These are phyloP conservation scores for Arizona elegans DNA, from an alignment of 2,113 vertebrate genomes.

Conservation along the genomic window DNA sequence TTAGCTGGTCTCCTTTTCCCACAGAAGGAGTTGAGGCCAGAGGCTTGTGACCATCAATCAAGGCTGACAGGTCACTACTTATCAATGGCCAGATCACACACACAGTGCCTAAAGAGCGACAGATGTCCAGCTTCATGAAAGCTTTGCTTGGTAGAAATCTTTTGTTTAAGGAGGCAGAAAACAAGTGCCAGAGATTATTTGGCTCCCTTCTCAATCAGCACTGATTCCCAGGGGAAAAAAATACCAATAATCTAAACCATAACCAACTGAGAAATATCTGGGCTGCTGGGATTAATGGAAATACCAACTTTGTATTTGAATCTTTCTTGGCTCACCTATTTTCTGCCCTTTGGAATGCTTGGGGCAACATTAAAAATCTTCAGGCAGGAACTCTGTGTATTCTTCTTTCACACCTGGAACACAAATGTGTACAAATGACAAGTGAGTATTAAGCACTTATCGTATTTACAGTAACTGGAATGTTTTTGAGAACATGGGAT, in stretches of 20 bases:
- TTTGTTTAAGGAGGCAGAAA: slow-evolving; percentile 59
- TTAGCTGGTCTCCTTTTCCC: slow-evolving; percentile 83
- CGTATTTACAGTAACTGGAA: background rate
- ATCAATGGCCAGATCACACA: slow-evolving; percentile 66
- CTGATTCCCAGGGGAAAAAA: slow-evolving; percentile 70
- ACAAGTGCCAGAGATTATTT: slow-evolving; percentile 50
- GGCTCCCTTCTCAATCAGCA: slow-evolving; percentile 40
- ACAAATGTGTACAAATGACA: background rate
- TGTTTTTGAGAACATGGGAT: background rate
- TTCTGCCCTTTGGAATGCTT: background rate
- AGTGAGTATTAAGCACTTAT: background rate
- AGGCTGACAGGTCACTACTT: slow-evolving; percentile 86
- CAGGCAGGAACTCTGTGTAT: background rate
- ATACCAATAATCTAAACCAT: slow-evolving; percentile 58
- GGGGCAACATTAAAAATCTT: background rate
- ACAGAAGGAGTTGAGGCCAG: slow-evolving; percentile 77
- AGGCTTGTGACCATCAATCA: slow-evolving; percentile 81
- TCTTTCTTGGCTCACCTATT: background rate
- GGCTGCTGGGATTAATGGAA: slow-evolving; percentile 40
- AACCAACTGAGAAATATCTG: slow-evolving; percentile 68
- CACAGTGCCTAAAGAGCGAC: slow-evolving; percentile 71
- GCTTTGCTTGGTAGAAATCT: slow-evolving; percentile 59
- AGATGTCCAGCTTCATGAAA: slow-evolving; percentile 83
- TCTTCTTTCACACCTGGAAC: too few species aligned
- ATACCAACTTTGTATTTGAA: background rate